Percentiles rank a stretch among this genome's conserved stretches.
Conservation (phyloP, 2,113 vertebrate species). For the Addax nasomaculatus region DNA sequence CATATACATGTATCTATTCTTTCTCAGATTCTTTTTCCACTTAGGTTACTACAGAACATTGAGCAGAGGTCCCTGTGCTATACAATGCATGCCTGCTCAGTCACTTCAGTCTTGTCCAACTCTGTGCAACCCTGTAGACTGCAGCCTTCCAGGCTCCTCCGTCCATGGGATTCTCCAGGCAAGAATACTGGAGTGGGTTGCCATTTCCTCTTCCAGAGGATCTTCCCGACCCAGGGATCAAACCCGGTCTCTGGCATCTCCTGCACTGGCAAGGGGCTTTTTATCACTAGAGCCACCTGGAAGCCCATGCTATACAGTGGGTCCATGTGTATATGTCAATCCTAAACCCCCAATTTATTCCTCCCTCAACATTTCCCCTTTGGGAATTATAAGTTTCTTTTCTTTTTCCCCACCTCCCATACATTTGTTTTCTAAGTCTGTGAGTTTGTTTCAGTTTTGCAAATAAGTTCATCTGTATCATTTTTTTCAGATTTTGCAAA, state of each 20-base stretch:
- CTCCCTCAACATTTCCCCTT: neutral
- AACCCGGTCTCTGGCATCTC: accelerated
- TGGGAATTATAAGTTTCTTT: neutral
- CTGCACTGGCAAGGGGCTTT: neutral
- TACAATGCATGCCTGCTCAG: neutral
- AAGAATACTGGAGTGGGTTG: neutral
- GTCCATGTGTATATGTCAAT: neutral
- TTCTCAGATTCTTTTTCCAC: neutral
- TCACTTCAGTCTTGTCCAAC: neutral
- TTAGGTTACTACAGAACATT: neutral
- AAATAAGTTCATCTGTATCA: neutral
- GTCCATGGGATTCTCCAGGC: neutral
- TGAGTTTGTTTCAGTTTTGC: neutral
- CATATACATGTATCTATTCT: neutral
- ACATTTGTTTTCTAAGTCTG: neutral
- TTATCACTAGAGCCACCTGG: neutral
- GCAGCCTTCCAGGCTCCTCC: neutral
- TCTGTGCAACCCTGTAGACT: neutral
- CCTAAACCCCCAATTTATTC: neutral
- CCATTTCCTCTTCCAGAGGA: neutral
- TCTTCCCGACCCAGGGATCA: neutral
- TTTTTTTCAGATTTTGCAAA: neutral
- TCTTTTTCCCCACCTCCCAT: accelerated
- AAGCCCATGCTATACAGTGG: neutral
- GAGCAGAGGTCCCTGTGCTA: neutral